Conservation (phyloP, 2,797 vertebrate genomes). For the Peromyscus nudipes region DNA sequence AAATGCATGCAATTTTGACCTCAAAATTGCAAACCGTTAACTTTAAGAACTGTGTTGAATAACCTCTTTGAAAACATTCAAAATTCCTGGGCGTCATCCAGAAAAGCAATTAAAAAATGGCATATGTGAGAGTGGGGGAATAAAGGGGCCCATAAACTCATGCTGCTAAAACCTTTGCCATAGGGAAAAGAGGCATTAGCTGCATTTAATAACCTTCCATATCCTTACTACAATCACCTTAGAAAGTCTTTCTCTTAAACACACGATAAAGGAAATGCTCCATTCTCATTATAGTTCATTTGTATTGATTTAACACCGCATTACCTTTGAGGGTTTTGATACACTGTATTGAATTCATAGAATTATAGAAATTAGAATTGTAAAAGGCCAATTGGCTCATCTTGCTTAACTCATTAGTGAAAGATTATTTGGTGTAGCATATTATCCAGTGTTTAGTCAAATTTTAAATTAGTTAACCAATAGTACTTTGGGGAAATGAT, state of each 20-base stretch:
- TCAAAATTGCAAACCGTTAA: conserved; percentile 74
- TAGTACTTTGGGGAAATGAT: conserved; percentile 68
- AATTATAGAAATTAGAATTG: conserved; percentile 71
- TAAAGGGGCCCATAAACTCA: not conserved
- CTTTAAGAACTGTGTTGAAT: conserved; percentile 74
- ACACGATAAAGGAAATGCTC: conserved; percentile 27
- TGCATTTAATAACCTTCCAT: conserved; percentile 70
- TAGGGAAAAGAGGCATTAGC: conserved; percentile 4
- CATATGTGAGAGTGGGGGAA: not conserved
- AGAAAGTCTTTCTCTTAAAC: conserved; percentile 57
- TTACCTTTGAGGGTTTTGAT: conserved; percentile 73
- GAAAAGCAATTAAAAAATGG: conserved; percentile 70
- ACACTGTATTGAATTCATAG: conserved; percentile 52
- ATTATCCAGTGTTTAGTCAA: conserved; percentile 51
- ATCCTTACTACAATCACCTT: conserved; percentile 19
- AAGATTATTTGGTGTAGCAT: conserved; percentile 62
- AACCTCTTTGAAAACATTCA: conserved; percentile 68
- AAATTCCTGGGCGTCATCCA: conserved; percentile 69
- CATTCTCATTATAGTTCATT: conserved; percentile 74
- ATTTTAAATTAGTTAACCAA: conserved; percentile 69
- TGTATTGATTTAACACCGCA: conserved; percentile 62
- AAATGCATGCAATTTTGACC: conserved; percentile 74
- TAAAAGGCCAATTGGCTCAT: conserved; percentile 43
- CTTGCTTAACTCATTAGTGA: conserved; percentile 7
- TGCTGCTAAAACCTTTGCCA: conserved; percentile 53